These are phyloP conservation scores for Apamea crenata DNA, from an alignment of 2,888 invertebrate genomes.

Conservation along the genomic window DNA sequence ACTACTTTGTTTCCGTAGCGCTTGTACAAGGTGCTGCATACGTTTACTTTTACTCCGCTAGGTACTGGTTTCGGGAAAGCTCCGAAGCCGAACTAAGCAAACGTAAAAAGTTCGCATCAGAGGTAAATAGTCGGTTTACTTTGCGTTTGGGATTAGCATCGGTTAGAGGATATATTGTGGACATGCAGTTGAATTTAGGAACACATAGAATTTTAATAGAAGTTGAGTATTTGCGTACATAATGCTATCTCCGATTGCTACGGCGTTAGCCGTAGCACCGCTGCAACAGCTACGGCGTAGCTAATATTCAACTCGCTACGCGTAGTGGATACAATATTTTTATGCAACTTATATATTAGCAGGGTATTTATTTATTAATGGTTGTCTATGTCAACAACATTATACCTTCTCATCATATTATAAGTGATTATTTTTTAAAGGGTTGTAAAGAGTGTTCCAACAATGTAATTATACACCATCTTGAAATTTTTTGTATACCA, in stretches of 20 bases:
- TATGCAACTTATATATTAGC: background rate
- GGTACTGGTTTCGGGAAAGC: conserved; percentile 33
- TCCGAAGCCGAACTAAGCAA: conserved; percentile 19
- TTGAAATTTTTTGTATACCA: background rate
- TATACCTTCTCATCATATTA: background rate
- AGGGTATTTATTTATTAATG: background rate
- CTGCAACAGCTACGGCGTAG: conserved; percentile 11
- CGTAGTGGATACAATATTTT: background rate
- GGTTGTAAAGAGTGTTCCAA: background rate
- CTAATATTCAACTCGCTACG: background rate
- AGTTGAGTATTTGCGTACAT: background rate
- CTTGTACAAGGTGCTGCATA: conserved; percentile 37
- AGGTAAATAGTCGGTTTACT: conserved; percentile 17
- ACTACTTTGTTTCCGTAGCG: conserved; percentile 25
- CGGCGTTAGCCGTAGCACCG: background rate
- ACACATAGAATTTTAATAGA: background rate
- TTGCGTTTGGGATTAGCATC: background rate
- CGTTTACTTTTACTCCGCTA: conserved; percentile 38
- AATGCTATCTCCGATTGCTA: background rate
- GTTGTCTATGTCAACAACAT: background rate
- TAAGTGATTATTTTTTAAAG: background rate
- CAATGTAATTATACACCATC: background rate
- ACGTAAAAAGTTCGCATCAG: conserved; percentile 12
- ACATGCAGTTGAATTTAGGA: background rate
- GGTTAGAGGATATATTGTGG: background rate